Evolutionary conservation across 2,888 invertebrate species (phyloP), one percentile per base, ranked within the genome.

Genomic region (Nineta flava): DNA sequence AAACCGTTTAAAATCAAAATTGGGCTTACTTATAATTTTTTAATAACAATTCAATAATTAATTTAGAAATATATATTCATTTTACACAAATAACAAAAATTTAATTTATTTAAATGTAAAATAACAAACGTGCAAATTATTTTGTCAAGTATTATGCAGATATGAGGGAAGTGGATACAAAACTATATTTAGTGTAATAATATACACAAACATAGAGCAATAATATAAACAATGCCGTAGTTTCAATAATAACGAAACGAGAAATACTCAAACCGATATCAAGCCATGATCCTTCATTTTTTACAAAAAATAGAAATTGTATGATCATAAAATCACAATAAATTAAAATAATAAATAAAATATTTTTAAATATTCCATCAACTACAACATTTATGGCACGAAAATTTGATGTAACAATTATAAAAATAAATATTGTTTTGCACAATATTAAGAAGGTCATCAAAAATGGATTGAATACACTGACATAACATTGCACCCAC

Each of bases 241-340:
- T 76, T 74, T 87, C 81, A 63, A 83, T 81, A 50, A 94, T 90
- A 48, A 93, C 81, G 68, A 85, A 94, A 66, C 92, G 90, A 32
- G 92, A 91, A 57, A 93, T 86, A 44, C 92, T 92, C 34, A 86
- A 86, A 5, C 99, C 97, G 58, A 99, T 97, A 58, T 97, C 93
- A 52, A 96, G 66, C 99, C 97, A 99, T 57, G 94, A 94, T 9
- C 97, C 99, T 54, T 80, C 78, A 62, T 94, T 94, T 53, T 77
- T 83, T 2, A 99, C 88, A 57, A 83, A 72, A 64, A 84, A 90
- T 60, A 97, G 79, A 59, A 96, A 84, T 60, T 84, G 82, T 41
- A 95, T 66, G 10, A 86, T 85, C 86, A 92, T 86, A 47, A 84
- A 68, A 67, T 92, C 88, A 34, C 87, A 86, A 64, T 86, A 81